phyloP scores from a whole-genome alignment of 2,113 vertebrate species.

The Psephotus haematonotus region DNA sequence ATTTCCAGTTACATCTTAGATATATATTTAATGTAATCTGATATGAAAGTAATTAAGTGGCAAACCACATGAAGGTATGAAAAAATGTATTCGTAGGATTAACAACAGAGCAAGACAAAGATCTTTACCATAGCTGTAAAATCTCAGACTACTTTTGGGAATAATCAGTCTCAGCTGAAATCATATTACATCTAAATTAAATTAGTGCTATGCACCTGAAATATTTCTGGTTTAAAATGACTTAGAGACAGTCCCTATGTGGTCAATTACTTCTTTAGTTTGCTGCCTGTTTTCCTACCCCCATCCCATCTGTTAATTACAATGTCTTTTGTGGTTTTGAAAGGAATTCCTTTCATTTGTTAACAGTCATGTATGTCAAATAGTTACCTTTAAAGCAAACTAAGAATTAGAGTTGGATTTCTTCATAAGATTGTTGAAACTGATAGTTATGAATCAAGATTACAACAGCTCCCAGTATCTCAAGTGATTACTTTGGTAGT shows the following conservation, averaged over 20 bases:
- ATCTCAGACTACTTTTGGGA: not conserved
- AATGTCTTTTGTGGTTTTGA: not conserved
- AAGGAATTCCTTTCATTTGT: not conserved
- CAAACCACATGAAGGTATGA: not conserved
- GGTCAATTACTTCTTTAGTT: not conserved
- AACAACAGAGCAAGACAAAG: not conserved
- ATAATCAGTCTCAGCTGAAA: not conserved
- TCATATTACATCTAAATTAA: not conserved
- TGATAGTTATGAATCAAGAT: not conserved
- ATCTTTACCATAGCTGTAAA: not conserved
- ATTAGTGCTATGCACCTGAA: not conserved
- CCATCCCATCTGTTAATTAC: not conserved
- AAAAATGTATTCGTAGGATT: not conserved
- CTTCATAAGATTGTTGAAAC: not conserved
- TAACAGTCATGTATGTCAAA: not conserved
- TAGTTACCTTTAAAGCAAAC: not conserved
- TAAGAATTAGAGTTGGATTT: not conserved
- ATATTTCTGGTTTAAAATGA: not conserved
- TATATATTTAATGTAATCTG: not conserved
- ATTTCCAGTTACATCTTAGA: not conserved
- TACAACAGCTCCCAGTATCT: not conserved
- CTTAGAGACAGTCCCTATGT: not conserved
- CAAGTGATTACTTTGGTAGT: not conserved
- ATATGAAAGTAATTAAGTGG: not conserved
- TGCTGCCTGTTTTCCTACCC: not conserved